Conservation (phyloP, 2,888 invertebrate genomes). For the Sisyra terminalis region DNA sequence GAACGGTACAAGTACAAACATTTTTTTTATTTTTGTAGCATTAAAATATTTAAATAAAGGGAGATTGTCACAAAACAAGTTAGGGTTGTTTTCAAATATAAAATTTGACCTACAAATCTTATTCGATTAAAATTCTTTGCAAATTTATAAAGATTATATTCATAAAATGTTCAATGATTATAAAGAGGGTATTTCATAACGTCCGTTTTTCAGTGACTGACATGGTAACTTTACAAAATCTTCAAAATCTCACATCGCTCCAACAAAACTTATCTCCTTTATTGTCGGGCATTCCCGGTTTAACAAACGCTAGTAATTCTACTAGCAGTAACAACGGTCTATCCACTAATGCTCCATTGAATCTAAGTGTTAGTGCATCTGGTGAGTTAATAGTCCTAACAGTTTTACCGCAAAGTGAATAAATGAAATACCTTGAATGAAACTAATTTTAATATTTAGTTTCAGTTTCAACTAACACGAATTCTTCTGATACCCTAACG, state of each 20-base stretch:
- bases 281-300: conserved; percentile 34
- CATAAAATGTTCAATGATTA: too few relatives aligned
- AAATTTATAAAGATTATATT: too few relatives aligned
- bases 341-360: conserved; percentile 66
- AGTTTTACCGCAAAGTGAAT: background rate
- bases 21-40: too few relatives aligned
- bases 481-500: background rate
- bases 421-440: background rate
- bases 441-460: background rate
- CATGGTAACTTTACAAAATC: conserved; percentile 55
- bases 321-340: conserved; percentile 34
- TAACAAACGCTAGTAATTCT: conserved; percentile 22
- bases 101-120: too few relatives aligned
- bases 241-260: conserved; percentile 64
- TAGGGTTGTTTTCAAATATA: too few relatives aligned
- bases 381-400: conserved; percentile 19
- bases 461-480: background rate
- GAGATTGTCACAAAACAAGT: too few relatives aligned
- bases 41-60: too few relatives aligned
- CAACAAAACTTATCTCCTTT: conserved; percentile 42
- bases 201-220: conserved; percentile 43
- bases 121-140: too few relatives aligned
- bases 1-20: conserved; percentile 49
- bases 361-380: conserved; percentile 56
- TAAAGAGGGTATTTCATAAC: too few relatives aligned